Evolutionary conservation across 2,888 invertebrate genomes (phyloP), one percentile per base, ranked within the genome.

Genomic region (Nemotelus pantherinus): DNA sequence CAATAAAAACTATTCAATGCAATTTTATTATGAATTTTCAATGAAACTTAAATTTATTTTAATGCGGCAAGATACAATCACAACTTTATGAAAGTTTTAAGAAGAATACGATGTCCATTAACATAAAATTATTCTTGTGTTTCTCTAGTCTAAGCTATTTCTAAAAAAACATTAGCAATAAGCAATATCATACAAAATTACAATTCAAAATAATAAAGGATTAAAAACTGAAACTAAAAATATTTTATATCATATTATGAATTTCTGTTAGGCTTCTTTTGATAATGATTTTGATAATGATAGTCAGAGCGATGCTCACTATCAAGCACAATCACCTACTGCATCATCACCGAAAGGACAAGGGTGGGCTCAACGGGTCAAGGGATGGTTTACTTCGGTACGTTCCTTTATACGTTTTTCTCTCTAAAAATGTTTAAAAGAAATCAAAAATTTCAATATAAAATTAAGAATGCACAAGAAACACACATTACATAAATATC

Each of bases 351-450:
- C 86, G 84, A 85, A 85, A 85, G 87, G 87, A 90, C 90, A 90
- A 86, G 89, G 92, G 91, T 90, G 92, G 91, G 90, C 90, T 89
- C 91, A 91, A 89, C 90, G 89, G 90, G 90, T 91, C 90, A 91
- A 90, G 88, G 90, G 90, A 89, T 91, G 91, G 91, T 90, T 91
- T 89, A 89, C 89, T 89, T 91, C 91, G 91, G 91, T 91, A 91
- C 89, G 91, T 91, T 89, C 88, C n/a, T 63, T 74, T 74, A 71
- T 63, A 63, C 60, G 60, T 74, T 72, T 60, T 25, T 25, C 25
- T 25, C 25, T 25, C 3, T 57, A 10, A 53, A 53, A 53, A 53
- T 1, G 1, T 10, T 53, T 6, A 10, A 53, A 53, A 53, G 53
- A 6, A 10, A 53, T 9, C 10, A 10, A 53, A 57, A 57, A 9